These are phyloP conservation scores for Eulithis prunata DNA, from an alignment of 2,888 invertebrate genomes.

Conservation along the genomic window DNA sequence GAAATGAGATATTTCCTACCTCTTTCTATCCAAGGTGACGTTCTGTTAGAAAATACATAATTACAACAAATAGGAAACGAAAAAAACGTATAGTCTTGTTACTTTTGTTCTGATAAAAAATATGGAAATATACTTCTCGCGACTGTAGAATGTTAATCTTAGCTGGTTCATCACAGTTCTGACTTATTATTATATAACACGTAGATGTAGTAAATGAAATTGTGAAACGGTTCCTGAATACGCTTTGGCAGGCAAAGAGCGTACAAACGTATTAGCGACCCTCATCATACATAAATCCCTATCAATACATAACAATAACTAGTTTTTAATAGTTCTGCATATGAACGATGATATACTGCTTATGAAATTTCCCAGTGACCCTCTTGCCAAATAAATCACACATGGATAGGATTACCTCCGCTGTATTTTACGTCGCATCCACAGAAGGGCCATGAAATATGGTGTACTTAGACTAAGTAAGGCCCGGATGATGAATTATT, in stretches of 20 bases:
- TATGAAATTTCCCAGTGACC: constrained; percentile 78
- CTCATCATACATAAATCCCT: constrained; percentile 21
- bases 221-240: background rate
- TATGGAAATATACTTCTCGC: too few relatives aligned
- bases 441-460: constrained; percentile 79
- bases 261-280: constrained; percentile 2
- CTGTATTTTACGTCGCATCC: constrained; percentile 80
- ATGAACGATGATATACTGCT: constrained; percentile 67
- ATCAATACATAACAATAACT: constrained; percentile 25
- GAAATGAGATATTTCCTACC: too few relatives aligned
- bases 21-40: too few relatives aligned
- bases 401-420: constrained; percentile 79
- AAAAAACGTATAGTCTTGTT: too few relatives aligned
- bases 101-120: too few relatives aligned
- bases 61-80: too few relatives aligned
- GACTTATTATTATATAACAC: too few relatives aligned
- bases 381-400: constrained; percentile 77
- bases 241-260: background rate
- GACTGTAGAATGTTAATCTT: too few relatives aligned
- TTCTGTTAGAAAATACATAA: too few relatives aligned
- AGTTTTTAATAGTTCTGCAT: constrained; percentile 61
- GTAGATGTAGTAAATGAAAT: too few relatives aligned
- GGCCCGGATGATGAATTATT: constrained; percentile 79
- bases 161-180: too few relatives aligned
- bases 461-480: constrained; percentile 80